Evolutionary conservation across 2,797 vertebrate species (phyloP).

Genomic region (Sardinella longiceps): DNA sequence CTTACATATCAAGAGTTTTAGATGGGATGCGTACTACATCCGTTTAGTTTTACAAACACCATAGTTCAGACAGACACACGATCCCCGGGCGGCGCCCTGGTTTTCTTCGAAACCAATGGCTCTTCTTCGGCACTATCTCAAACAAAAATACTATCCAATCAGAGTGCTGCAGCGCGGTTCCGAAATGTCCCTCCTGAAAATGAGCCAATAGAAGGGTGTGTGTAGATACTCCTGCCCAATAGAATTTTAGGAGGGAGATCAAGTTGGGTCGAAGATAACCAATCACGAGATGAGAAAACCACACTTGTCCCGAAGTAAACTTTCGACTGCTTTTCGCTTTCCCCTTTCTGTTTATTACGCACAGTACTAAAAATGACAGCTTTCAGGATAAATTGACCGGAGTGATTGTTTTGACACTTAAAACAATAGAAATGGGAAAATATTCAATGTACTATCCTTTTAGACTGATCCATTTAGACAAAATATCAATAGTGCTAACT

Average conservation of each 20-base stretch:
- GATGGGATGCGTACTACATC: slow-evolving; percentile 15
- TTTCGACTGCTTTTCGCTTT: no score
- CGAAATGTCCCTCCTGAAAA: background rate
- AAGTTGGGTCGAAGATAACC: slow-evolving; percentile 29
- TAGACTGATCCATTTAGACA: no score
- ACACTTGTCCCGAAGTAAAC: slow-evolving; percentile 44
- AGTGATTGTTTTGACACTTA: no score
- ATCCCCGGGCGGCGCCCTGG: slow-evolving; percentile 40
- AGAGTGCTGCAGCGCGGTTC: slow-evolving; percentile 14
- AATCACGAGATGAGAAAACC: slow-evolving; percentile 6
- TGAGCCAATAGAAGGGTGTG: slow-evolving; percentile 33
- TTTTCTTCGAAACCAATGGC: slow-evolving; percentile 39
- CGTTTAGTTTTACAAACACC: background rate
- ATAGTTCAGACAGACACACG: slow-evolving; percentile 20
- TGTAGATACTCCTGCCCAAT: background rate
- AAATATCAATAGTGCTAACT: no score
- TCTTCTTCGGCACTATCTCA: background rate
- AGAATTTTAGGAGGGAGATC: slow-evolving; percentile 26
- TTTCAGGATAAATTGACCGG: no score
- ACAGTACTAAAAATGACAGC: no score
- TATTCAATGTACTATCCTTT: no score
- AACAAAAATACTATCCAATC: slow-evolving; percentile 45
- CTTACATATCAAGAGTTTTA: slow-evolving; percentile 22
- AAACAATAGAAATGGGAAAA: no score
- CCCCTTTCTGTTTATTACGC: no score